Evolutionary conservation across 1,140 invertebrate genomes (phyloP).

Genomic region (Drosophila seguyi): DNA sequence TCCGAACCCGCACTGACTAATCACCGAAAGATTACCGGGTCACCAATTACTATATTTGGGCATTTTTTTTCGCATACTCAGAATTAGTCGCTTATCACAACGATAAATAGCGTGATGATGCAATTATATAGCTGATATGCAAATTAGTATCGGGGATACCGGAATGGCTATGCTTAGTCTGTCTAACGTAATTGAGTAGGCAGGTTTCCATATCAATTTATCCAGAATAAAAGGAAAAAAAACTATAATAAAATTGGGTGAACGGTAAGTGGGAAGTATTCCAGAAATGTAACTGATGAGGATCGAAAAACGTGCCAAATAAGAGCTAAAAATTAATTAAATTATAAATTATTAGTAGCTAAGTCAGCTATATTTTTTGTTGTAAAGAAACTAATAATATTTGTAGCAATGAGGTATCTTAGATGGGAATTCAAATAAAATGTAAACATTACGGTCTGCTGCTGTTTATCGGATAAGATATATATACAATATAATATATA

Average conservation of each 20-base stretch:
- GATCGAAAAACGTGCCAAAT: not conserved
- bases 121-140: slow-evolving; percentile 11
- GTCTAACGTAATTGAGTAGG: slow-evolving; percentile 6
- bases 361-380: not conserved
- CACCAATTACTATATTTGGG: slow-evolving; percentile 15
- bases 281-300: not conserved
- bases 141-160: slow-evolving; percentile 11
- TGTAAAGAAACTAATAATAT: too few species aligned
- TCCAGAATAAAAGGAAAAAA: not conserved
- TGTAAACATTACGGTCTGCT: too few species aligned
- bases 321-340: not conserved
- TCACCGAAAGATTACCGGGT: slow-evolving; percentile 8
- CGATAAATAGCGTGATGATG: slow-evolving; percentile 21
- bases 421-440: too few species aligned
- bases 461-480: too few species aligned
- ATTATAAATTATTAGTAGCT: not conserved
- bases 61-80: slow-evolving; percentile 16
- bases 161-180: not conserved
- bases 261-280: not conserved
- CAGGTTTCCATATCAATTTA: not conserved
- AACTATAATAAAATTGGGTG: not conserved
- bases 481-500: too few species aligned
- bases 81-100: slow-evolving; percentile 37
- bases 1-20: slow-evolving; percentile 12
- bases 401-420: too few species aligned